phyloP scores from a whole-genome alignment of 2,113 vertebrate species.

The Rallus limicola region DNA sequence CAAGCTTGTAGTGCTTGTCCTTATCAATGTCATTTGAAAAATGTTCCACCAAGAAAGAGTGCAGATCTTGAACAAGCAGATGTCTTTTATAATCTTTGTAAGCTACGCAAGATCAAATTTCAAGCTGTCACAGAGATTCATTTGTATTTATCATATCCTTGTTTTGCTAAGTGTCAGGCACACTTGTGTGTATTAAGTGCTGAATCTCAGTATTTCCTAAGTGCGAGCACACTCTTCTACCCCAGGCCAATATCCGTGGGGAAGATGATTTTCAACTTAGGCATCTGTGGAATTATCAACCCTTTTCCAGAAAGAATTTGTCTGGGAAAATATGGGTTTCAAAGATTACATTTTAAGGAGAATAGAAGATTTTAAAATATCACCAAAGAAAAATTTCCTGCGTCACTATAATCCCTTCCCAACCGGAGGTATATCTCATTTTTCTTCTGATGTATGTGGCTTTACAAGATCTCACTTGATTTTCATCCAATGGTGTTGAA shows the following conservation, averaged over 20 bases:
- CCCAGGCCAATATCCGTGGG: neutral
- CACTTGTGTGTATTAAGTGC: neutral
- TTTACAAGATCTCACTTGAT: neutral
- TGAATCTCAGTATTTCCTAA: neutral
- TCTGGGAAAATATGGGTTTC: neutral
- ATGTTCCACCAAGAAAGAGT: neutral
- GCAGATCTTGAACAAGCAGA: neutral
- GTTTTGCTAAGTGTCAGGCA: neutral
- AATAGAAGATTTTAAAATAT: neutral
- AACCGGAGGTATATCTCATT: neutral
- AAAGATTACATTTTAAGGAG: conserved; percentile 7
- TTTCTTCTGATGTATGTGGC: neutral
- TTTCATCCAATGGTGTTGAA: neutral
- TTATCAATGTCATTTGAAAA: neutral
- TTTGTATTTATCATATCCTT: neutral
- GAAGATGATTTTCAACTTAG: neutral
- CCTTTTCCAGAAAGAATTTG: neutral
- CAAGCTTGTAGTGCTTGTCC: neutral
- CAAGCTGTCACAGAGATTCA: neutral
- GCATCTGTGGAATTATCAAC: neutral
- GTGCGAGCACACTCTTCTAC: neutral
- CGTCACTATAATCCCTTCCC: neutral
- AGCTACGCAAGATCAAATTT: neutral
- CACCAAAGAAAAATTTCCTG: neutral
- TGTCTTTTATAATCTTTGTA: neutral